Base-by-base conservation (phyloP, 2,113 vertebrate species). In the Pluvianellus socialis region DNA sequence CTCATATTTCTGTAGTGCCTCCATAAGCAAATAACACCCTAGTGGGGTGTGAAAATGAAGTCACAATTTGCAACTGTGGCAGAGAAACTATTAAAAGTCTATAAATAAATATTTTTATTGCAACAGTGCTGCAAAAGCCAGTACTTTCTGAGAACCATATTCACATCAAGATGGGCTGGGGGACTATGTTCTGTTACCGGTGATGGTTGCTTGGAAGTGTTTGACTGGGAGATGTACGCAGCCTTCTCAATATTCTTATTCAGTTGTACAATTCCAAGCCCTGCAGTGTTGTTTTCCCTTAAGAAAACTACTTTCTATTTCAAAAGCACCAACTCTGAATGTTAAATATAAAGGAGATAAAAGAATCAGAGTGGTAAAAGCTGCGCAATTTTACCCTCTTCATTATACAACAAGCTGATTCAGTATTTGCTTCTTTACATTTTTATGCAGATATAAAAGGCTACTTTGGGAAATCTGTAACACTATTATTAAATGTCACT, bases 271-370 rank as follows among this genome's bases (percentile, higher is more conserved):
- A 97, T 97, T 97, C 97, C 92, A 95, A 94, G 92, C 49, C 77
- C 63, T 97, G 82, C 88, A 96, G 94, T 77, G 91, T 79, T 94
- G 86, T 91, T 92, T 80, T 97, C 97, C 97, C 97, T 87, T 53
- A 98, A 98, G 98, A 98, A 96, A 97, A 96, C 93, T 56, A 86
- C 85, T 96, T 97, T 96, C 91, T 97, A 55, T 98, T 97, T 97
- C 96, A 98, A 94, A 97, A 97, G 91, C 92, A 91, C 86, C 84
- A 95, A 73, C 95, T 90, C 94, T 95, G 97, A 97, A 97, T 97
- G 93, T 88, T 98, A 97, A 98, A 97, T 97, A 89, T 91, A 96
- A 95, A 95, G 92, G 79, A 97, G 94, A 97, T 96, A 93, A 97
- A 98, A 97, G 97, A 96, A 97, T 95, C 94, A 94, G 77, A 89